A percentile compares a stretch with the other conserved stretches of the same genome.
These are phyloP conservation scores for Galemys pyrenaicus DNA, from an alignment of 2,113 vertebrate species.

Conservation along the genomic window DNA sequence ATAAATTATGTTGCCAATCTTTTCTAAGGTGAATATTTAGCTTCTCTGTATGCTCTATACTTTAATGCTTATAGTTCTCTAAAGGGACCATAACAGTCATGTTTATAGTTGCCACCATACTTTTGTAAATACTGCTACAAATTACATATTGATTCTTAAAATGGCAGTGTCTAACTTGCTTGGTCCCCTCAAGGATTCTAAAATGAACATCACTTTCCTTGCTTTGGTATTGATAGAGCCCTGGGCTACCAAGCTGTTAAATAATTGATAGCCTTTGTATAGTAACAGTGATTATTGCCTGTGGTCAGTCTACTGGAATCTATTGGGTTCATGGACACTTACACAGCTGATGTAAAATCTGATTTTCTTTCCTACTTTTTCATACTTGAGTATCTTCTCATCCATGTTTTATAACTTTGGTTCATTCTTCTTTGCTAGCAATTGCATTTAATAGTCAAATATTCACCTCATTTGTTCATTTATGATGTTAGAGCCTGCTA, in stretches of 20 bases:
- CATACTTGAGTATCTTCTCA: constrained; percentile 11
- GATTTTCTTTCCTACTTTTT: constrained; percentile 5
- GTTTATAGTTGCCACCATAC: not conserved
- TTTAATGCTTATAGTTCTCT: not conserved
- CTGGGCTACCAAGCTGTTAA: not conserved
- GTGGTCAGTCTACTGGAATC: not conserved
- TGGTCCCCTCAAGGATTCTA: not conserved
- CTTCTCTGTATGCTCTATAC: not conserved
- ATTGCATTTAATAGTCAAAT: not conserved
- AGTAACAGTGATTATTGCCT: not conserved
- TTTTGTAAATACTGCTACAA: not conserved
- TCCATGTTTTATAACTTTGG: not conserved
- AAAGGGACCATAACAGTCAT: not conserved
- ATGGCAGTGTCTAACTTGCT: not conserved
- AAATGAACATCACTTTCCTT: not conserved
- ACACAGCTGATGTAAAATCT: not conserved
- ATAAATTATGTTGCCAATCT: not conserved
- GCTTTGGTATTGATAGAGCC: not conserved
- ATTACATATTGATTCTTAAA: not conserved
- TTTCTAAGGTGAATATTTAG: not conserved
- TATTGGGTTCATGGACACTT: not conserved
- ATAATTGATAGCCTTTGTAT: not conserved
- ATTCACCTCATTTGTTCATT: not conserved
- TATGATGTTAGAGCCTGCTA: not conserved
- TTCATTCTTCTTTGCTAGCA: not conserved